phyloP scores from a whole-genome alignment of 2,113 vertebrate genomes.

The Spermophilus dauricus region DNA sequence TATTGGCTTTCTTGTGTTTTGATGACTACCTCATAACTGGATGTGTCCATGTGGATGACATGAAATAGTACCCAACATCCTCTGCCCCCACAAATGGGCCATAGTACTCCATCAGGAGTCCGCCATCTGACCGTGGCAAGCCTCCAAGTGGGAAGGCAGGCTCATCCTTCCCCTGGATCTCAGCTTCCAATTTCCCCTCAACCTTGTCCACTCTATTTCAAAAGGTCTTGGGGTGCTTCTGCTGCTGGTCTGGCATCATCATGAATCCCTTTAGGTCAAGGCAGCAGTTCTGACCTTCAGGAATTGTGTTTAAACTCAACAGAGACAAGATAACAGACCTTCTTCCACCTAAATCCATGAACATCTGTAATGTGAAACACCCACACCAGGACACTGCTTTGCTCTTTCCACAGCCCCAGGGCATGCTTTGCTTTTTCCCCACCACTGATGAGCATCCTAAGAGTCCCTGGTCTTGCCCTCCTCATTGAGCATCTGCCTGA shows the following conservation, averaged over 20 bases:
- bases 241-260: neutral
- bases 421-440: too few species aligned
- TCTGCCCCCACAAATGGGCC: accelerated
- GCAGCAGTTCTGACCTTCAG: neutral
- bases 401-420: accelerated
- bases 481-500: neutral
- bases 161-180: neutral
- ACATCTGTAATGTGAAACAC: accelerated
- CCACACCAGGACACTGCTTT: neutral
- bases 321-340: neutral
- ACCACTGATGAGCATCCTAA: accelerated
- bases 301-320: neutral
- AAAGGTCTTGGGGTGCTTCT: neutral
- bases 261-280: neutral
- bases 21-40: neutral
- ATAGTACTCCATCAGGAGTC: neutral
- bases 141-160: neutral
- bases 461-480: neutral
- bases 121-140: too few species aligned
- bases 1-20: neutral
- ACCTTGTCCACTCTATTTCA: neutral
- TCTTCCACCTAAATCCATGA: neutral
- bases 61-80: neutral
- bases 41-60: neutral
- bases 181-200: neutral